A percentile compares a stretch with the other conserved stretches of the same genome.
Evolutionary conservation across 2,888 invertebrate genomes (phyloP).

Genomic region (Leptogaster cylindrica): DNA sequence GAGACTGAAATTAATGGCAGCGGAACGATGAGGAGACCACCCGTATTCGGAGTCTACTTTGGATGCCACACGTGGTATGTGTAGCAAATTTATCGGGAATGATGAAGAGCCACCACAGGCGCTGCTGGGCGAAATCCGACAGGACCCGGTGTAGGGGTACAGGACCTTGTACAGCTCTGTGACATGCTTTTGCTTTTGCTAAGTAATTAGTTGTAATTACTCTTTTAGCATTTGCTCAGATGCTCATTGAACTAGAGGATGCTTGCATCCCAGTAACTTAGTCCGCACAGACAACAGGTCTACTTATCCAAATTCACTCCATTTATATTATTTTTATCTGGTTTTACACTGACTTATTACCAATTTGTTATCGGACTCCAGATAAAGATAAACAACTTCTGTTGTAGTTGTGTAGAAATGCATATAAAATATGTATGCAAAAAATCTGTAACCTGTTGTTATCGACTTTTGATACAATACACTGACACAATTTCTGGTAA

Average conservation of each 20-base stretch:
- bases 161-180: conserved; percentile 16
- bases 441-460: no score
- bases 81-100: conserved; percentile 36
- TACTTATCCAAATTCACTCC: no score
- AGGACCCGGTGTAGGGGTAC: neutral
- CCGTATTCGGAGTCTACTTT: conserved; percentile 2
- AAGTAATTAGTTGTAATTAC: conserved; percentile 33
- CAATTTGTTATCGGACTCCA: no score
- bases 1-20: conserved; percentile 24
- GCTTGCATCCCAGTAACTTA: no score
- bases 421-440: no score
- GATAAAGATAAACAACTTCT: no score
- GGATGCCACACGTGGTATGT: neutral
- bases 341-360: no score
- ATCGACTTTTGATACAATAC: no score
- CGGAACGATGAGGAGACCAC: conserved; percentile 11
- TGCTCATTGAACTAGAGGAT: neutral
- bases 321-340: no score
- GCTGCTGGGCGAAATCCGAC: neutral
- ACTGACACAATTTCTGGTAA: no score
- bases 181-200: conserved; percentile 32
- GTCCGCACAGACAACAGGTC: no score
- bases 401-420: no score
- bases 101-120: conserved; percentile 10
- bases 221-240: conserved; percentile 28